Percentiles rank a stretch among this genome's conserved stretches.
Conservation (phyloP, 2,113 vertebrate species). For the Geococcyx californianus region DNA sequence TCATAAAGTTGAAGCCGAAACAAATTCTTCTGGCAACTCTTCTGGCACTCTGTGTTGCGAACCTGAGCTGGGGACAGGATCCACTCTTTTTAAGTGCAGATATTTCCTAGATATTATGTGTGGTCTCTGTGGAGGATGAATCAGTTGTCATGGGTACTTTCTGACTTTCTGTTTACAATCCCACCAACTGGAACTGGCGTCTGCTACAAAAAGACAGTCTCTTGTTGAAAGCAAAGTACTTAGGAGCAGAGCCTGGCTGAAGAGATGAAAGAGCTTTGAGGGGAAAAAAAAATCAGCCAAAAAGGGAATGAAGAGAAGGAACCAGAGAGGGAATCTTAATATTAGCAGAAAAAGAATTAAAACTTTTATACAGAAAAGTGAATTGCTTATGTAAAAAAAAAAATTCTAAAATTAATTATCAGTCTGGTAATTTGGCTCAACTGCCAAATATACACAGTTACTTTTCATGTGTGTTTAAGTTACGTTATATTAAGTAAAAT, state of each 20-base stretch:
- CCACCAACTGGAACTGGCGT: neutral
- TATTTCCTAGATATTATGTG: neutral
- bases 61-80: neutral
- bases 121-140: constrained; percentile 2
- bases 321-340: neutral
- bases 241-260: neutral
- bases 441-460: neutral
- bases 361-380: neutral
- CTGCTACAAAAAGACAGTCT: constrained; percentile 4
- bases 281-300: neutral
- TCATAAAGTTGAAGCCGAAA: constrained; percentile 5
- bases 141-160: constrained; percentile 32
- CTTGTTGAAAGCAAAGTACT: constrained; percentile 42
- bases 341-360: neutral
- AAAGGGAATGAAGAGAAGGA: neutral
- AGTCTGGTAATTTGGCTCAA: neutral
- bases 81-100: neutral
- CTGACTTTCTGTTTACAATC: constrained; percentile 42
- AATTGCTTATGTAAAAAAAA: neutral
- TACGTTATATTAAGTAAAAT: neutral
- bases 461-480: neutral
- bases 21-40: neutral
- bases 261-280: neutral
- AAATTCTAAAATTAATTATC: neutral
- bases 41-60: neutral